Base-by-base conservation (phyloP, 2,797 vertebrate species). In the Lacerta bilineata region DNA sequence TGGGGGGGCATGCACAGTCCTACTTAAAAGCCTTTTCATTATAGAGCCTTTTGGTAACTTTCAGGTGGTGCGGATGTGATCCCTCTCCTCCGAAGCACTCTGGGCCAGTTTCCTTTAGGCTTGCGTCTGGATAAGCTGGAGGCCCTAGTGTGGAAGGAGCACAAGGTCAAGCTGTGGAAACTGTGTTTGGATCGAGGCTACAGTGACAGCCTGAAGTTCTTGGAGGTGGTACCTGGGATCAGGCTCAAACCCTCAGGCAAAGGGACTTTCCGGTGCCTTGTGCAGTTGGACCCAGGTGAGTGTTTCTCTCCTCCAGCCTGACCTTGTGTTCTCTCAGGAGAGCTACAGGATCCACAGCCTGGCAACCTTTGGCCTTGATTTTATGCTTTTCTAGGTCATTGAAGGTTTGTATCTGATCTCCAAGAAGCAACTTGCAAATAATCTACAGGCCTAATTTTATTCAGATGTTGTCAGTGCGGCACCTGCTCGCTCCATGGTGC, bases 111-210 rank as follows among this genome's bases (percentile, higher is more conserved):
- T 36, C 81, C 50, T 5, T 36, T 55, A 18, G 89, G 89, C 13
- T 66, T 90, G 81, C 76, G 81, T 6, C 23, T 90, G 69, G 9
- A 66, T 4, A 90, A 80, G 68, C 41, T 90, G 15, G 68, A 84
- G 68, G 18, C 33, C 4, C 11, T 74, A 0, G 0, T 90, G 68
- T 41, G 76, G 76, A 64, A 18, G 59, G 69, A 84, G 2, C 33
- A 80, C 2, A 55, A 27, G 11, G 59, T 90, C 68, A 18, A 55
- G 43, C 81, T 90, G 59, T 0, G 5, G 68, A 55, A 4, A 0
- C 41, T 90, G 18, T 80, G 89, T 55, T 1, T 5, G 66, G 55
- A 84, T 8, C 68, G 2, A 8, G 89, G 85, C 27, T 84, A 68
- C 4, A 2, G 5, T 3, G 33, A 68, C 13, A 50, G 71, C 7